These are phyloP conservation scores for Parascotia fuliginaria DNA, from an alignment of 2,888 invertebrate species.

Conservation along the genomic window DNA sequence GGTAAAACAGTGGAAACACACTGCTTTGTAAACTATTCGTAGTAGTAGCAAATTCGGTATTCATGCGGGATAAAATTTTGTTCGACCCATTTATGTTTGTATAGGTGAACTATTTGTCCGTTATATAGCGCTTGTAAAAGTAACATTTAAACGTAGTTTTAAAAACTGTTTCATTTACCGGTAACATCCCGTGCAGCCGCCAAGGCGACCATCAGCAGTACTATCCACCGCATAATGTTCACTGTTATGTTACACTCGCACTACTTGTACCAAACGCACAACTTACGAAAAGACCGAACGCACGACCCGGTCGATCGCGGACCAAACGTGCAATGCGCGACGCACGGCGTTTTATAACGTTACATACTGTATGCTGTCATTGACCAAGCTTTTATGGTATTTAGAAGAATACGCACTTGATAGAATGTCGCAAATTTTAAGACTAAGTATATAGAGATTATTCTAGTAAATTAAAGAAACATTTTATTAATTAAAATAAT, in stretches of 20 bases:
- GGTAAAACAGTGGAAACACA: too few relatives aligned
- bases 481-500: too few relatives aligned
- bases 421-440: too few relatives aligned
- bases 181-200: slow-evolving; percentile 22
- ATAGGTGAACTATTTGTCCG: too few relatives aligned
- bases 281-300: not conserved
- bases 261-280: not conserved
- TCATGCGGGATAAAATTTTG: too few relatives aligned
- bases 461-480: too few relatives aligned
- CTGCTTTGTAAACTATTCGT: too few relatives aligned
- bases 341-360: not conserved
- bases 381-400: not conserved
- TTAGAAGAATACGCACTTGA: not conserved
- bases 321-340: not conserved
- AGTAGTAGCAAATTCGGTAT: too few relatives aligned
- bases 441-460: too few relatives aligned
- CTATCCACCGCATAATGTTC: slow-evolving; percentile 13
- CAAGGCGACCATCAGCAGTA: slow-evolving; percentile 4
- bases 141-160: not conserved
- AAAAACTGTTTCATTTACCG: slow-evolving; percentile 13
- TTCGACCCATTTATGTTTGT: too few relatives aligned
- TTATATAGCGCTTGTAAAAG: too few relatives aligned
- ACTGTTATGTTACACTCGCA: not conserved
- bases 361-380: slow-evolving; percentile 2
- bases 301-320: not conserved